Conservation (phyloP, 2,888 invertebrate genomes). For the Agrotis exclamationis region DNA sequence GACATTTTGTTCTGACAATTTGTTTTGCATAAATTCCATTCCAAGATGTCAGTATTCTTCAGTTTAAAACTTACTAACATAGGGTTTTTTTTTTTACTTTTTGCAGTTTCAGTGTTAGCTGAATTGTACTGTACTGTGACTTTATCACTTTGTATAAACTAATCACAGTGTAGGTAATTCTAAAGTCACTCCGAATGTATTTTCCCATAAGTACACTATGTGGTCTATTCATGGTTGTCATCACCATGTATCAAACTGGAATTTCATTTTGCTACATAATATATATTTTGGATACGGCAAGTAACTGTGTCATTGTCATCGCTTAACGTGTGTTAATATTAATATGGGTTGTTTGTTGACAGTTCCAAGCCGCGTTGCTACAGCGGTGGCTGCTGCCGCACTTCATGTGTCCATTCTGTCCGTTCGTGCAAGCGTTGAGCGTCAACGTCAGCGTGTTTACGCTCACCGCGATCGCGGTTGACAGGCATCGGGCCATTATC, state of each 20-base stretch:
- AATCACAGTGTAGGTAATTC: neutral
- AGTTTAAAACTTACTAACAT: neutral
- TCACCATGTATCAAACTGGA: neutral
- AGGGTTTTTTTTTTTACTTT: neutral
- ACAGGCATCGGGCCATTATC: slow-evolving; percentile 95
- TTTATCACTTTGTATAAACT: slow-evolving; percentile 19
- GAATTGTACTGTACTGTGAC: neutral
- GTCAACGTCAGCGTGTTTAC: slow-evolving; percentile 98
- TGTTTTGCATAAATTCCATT: slow-evolving; percentile 10
- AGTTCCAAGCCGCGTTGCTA: slow-evolving; percentile 97
- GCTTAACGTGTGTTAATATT: neutral
- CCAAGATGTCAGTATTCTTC: neutral
- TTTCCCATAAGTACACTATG: neutral
- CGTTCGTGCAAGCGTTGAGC: slow-evolving; percentile 96
- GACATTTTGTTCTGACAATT: slow-evolving; percentile 6
- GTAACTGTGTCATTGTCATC: neutral
- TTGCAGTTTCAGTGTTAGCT: neutral
- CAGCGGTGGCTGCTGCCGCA: slow-evolving; percentile 96
- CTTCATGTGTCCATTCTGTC: slow-evolving; percentile 97
- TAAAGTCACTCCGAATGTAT: slow-evolving; percentile 1
- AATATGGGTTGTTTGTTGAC: slow-evolving; percentile 67
- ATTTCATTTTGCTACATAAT: neutral
- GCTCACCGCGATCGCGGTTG: slow-evolving; percentile 96
- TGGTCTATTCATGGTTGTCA: slow-evolving; percentile 5
- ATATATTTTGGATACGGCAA: neutral